These are phyloP conservation scores for Eretmocerus hayati DNA, from an alignment of 2,888 invertebrate genomes.

Conservation along the genomic window DNA sequence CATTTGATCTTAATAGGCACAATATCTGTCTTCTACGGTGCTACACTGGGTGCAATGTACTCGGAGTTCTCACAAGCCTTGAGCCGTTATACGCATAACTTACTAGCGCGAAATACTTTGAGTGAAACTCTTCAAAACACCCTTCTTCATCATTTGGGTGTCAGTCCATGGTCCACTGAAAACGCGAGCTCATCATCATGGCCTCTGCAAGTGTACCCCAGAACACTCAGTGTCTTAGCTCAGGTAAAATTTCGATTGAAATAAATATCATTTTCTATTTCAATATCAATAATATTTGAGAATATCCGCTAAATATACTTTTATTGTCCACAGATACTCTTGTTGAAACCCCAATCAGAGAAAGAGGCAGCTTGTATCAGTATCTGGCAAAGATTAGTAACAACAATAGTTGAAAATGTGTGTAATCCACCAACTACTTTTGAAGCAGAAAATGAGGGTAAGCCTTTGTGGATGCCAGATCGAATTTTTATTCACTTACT, in stretches of 20 bases:
- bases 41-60: slow-evolving; percentile 63
- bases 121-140: slow-evolving; percentile 64
- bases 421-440: slow-evolving; percentile 57
- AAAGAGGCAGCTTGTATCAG: slow-evolving; percentile 84
- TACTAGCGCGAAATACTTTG: slow-evolving; percentile 65
- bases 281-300: background rate
- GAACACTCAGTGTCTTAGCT: slow-evolving; percentile 75
- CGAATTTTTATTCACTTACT: background rate
- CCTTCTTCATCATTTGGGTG: slow-evolving; percentile 65
- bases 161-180: slow-evolving; percentile 65
- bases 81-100: slow-evolving; percentile 69
- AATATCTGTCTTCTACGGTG: slow-evolving; percentile 68
- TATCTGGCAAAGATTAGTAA: slow-evolving; percentile 86
- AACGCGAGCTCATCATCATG: slow-evolving; percentile 54
- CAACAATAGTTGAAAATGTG: slow-evolving; percentile 82
- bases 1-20: slow-evolving; percentile 50
- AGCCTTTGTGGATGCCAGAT: slow-evolving; percentile 7
- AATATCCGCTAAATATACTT: background rate
- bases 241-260: slow-evolving; percentile 51
- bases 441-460: slow-evolving; percentile 70
- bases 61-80: slow-evolving; percentile 70
- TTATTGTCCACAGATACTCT: slow-evolving; percentile 52
- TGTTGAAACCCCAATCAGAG: slow-evolving; percentile 74
- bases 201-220: slow-evolving; percentile 71
- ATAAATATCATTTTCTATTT: background rate